These are phyloP conservation scores for Diorhabda elongata DNA, from an alignment of 1,140 invertebrate species.

Conservation along the genomic window DNA sequence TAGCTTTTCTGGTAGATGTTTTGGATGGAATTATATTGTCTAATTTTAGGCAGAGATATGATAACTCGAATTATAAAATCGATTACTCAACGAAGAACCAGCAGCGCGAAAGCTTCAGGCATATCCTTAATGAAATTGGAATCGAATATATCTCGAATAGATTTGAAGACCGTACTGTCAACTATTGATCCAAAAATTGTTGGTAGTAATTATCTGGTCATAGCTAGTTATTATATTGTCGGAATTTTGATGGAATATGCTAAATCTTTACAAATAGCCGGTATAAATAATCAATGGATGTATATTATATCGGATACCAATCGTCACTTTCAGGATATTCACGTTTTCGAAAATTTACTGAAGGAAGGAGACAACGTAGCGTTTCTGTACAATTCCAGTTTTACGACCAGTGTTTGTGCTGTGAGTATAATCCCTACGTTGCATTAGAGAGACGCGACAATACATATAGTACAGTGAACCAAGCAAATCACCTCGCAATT, in stretches of 20 bases:
- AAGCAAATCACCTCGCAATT: too few species aligned
- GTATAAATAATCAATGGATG: constrained; percentile 72
- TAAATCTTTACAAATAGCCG: constrained; percentile 60
- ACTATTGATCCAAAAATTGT: constrained; percentile 51
- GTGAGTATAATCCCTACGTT: constrained; percentile 45
- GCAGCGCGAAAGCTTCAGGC: constrained; percentile 48
- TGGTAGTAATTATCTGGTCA: constrained; percentile 43
- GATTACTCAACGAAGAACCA: constrained; percentile 51
- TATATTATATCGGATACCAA: constrained; percentile 67
- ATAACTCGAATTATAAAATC: constrained; percentile 57
- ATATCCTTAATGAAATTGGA: constrained; percentile 56
- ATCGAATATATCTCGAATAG: constrained; percentile 49
- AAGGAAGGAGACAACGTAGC: constrained; percentile 79
- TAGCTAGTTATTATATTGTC: constrained; percentile 47
- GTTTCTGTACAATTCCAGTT: constrained; percentile 69
- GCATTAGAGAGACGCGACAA: too few species aligned
- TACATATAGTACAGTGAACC: too few species aligned
- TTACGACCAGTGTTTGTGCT: constrained; percentile 49
- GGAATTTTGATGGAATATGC: constrained; percentile 63
- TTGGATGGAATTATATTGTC: background rate
- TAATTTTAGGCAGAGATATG: constrained; percentile 55
- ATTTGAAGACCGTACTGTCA: constrained; percentile 51
- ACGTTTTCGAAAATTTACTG: constrained; percentile 55
- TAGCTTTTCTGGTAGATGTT: too few species aligned
- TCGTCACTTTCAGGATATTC: constrained; percentile 48